phyloP scores from a whole-genome alignment of 1,140 invertebrate species.

The Drosophila lowei region DNA sequence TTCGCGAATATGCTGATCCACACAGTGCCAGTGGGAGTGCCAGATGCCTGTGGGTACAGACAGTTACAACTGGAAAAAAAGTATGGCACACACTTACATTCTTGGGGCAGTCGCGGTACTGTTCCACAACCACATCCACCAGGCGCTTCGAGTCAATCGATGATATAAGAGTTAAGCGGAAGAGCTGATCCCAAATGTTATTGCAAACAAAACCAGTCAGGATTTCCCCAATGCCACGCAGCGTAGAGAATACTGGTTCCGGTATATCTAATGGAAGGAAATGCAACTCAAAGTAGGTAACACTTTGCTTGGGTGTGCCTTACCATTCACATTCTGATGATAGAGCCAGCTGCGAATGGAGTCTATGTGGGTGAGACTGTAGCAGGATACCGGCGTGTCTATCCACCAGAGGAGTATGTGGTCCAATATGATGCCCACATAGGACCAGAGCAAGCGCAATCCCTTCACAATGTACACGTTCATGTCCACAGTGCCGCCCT shows the following conservation, averaged over 20 bases:
- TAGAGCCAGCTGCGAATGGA: constrained; percentile 87
- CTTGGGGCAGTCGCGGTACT: constrained; percentile 66
- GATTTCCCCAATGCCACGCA: constrained; percentile 89
- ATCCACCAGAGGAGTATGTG: constrained; percentile 93
- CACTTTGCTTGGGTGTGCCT: background rate
- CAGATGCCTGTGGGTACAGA: constrained; percentile 42
- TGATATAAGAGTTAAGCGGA: constrained; percentile 82
- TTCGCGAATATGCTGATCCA: constrained; percentile 77
- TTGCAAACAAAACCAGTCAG: constrained; percentile 89
- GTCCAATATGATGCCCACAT: constrained; percentile 89
- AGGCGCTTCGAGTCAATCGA: constrained; percentile 50
- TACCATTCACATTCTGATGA: constrained; percentile 86
- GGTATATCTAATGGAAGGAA: constrained; percentile 84
- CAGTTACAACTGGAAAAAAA: background rate
- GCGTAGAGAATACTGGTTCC: constrained; percentile 86
- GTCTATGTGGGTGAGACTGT: constrained; percentile 87
- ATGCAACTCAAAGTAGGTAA: background rate
- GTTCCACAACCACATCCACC: constrained; percentile 59
- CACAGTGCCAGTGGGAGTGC: constrained; percentile 70
- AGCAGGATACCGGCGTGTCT: constrained; percentile 86
- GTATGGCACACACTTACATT: constrained; percentile 45
- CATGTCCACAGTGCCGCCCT: constrained; percentile 72
- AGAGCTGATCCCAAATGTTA: constrained; percentile 90
- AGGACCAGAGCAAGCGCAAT: constrained; percentile 87
- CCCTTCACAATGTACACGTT: constrained; percentile 84